phyloP scores from a whole-genome alignment of 2,113 vertebrate genomes.

The Clarias batrachus region DNA sequence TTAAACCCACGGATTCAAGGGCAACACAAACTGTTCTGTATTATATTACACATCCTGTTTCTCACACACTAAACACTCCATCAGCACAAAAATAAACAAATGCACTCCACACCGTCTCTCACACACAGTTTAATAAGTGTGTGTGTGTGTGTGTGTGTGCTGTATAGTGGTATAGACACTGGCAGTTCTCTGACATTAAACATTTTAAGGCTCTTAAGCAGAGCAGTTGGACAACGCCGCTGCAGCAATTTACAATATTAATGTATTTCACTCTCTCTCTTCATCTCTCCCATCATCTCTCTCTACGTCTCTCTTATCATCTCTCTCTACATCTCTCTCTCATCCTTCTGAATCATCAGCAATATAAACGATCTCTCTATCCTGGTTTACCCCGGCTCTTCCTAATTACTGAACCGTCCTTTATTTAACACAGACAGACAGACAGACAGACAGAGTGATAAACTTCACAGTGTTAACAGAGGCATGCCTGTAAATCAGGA shows the following conservation, averaged over 20 bases:
- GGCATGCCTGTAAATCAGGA: not conserved
- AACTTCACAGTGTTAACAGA: not conserved
- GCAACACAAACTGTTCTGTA: not conserved
- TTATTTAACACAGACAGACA: not conserved
- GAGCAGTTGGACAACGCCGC: slow-evolving; percentile 14
- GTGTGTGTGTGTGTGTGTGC: not conserved
- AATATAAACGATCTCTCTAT: not conserved
- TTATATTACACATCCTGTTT: not conserved
- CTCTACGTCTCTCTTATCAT: not conserved
- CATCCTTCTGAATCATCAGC: not conserved
- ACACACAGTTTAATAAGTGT: not conserved
- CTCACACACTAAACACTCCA: not conserved
- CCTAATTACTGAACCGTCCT: not conserved
- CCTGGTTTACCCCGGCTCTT: not conserved
- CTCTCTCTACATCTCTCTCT: too few relatives aligned
- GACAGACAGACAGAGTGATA: not conserved
- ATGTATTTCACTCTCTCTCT: not conserved
- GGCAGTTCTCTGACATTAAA: slow-evolving; percentile 35
- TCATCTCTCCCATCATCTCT: not conserved
- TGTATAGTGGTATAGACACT: slow-evolving; percentile 26
- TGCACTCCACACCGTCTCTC: not conserved
- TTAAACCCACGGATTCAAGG: not conserved
- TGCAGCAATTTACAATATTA: slow-evolving; percentile 27
- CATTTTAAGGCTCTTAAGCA: slow-evolving; percentile 45
- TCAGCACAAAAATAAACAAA: not conserved